Conservation (phyloP, 2,888 invertebrate species). For the Diarsia dahlii region DNA sequence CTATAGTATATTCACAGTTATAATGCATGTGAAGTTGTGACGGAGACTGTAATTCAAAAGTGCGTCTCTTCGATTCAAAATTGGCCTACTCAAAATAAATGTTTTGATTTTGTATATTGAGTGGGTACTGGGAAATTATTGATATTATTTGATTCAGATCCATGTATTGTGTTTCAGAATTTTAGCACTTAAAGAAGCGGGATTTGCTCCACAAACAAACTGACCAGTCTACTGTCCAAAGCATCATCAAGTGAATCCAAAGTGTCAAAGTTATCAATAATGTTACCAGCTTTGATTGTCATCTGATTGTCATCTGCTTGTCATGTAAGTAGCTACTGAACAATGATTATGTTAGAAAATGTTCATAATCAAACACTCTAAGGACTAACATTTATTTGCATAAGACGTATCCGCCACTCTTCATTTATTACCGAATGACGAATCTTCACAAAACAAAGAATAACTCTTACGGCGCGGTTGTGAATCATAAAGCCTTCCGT, state of each 20-base stretch:
- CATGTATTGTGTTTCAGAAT: conserved; percentile 30
- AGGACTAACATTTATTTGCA: not conserved
- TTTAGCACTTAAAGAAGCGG: no score
- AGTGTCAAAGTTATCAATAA: not conserved
- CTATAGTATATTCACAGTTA: no score
- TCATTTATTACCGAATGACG: not conserved
- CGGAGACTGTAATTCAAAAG: no score
- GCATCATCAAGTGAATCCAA: not conserved
- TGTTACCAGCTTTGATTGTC: conserved; percentile 2
- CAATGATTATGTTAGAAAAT: not conserved
- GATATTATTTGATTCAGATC: not conserved
- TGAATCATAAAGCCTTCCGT: conserved; percentile 3
- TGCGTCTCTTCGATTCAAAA: no score
- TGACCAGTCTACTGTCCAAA: not conserved
- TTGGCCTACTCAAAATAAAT: no score
- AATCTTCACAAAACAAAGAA: not conserved
- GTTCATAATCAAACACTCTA: not conserved
- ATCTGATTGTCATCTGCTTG: conserved; percentile 7
- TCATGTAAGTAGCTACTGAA: conserved; percentile 26
- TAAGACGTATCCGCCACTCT: not conserved
- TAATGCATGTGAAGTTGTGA: no score
- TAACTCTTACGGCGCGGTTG: not conserved
- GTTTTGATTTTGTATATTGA: no score
- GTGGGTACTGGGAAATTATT: not conserved
- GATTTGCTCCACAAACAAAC: not conserved